Conservation (phyloP, 2,113 vertebrate genomes). For the Datnioides undecimradiatus region DNA sequence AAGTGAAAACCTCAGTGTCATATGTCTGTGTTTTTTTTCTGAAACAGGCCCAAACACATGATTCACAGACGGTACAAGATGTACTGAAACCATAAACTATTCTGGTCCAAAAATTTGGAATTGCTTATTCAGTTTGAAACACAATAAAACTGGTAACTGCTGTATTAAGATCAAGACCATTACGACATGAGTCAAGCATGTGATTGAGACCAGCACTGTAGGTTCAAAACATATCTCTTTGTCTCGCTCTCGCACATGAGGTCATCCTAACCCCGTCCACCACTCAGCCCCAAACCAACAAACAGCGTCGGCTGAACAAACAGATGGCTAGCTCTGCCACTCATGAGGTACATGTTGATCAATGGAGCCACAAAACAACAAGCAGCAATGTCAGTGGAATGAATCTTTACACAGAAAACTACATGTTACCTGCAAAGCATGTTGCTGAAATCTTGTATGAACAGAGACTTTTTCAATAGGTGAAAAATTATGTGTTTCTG, state of each 20-base stretch:
- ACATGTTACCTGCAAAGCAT: not conserved
- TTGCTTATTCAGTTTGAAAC: not conserved
- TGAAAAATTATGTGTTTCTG: not conserved
- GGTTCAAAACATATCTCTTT: slow-evolving; percentile 3
- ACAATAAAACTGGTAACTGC: not conserved
- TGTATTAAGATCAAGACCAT: slow-evolving; percentile 2
- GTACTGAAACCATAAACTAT: not conserved
- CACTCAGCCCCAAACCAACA: slow-evolving; percentile 59
- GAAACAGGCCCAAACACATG: not conserved
- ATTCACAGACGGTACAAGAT: not conserved
- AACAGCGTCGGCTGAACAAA: slow-evolving; percentile 54
- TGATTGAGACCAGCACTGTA: slow-evolving; percentile 22
- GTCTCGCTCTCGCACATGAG: slow-evolving; percentile 24
- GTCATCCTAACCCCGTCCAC: slow-evolving; percentile 37
- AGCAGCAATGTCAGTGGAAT: not conserved
- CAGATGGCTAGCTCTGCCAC: slow-evolving; percentile 32
- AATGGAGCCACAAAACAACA: slow-evolving; percentile 32
- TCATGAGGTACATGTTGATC: slow-evolving; percentile 14
- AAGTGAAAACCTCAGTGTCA: not conserved
- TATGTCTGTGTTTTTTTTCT: slow-evolving; percentile 30
- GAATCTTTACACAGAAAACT: not conserved
- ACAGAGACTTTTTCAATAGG: not conserved
- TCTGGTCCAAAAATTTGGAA: not conserved
- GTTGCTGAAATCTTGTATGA: not conserved
- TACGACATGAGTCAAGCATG: slow-evolving; percentile 17